Evolutionary conservation across 2,797 vertebrate species (phyloP).

Genomic region (Protonibea diacanthus): DNA sequence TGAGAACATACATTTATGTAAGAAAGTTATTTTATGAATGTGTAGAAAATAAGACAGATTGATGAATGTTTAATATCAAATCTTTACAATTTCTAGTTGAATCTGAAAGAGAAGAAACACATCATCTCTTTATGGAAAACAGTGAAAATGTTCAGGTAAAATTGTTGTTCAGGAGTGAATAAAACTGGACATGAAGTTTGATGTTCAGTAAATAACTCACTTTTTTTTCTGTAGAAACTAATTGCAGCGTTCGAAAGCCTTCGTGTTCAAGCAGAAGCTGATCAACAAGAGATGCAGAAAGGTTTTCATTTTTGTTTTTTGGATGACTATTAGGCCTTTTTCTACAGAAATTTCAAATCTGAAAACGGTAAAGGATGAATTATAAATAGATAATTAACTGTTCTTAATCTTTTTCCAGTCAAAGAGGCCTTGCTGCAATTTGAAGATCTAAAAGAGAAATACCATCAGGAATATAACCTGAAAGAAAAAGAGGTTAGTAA

Average conservation of each 20-base stretch:
- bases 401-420: constrained; percentile 78
- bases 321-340: neutral
- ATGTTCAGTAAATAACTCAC: neutral
- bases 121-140: constrained; percentile 88
- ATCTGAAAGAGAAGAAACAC: constrained; percentile 93
- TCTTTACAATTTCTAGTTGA: constrained; percentile 87
- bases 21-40: constrained; percentile 64
- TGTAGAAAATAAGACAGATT: neutral
- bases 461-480: constrained; percentile 81
- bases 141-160: constrained; percentile 88
- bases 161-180: neutral
- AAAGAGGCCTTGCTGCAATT: constrained; percentile 88
- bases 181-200: neutral
- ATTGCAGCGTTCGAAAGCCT: constrained; percentile 90
- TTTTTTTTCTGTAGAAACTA: constrained; percentile 85
- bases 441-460: constrained; percentile 86
- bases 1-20: constrained; percentile 93
- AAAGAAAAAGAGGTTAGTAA: constrained; percentile 90
- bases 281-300: constrained; percentile 90
- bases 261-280: constrained; percentile 86
- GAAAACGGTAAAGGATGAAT: neutral
- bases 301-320: constrained; percentile 71
- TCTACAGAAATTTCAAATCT: neutral
- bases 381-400: neutral
- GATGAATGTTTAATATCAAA: neutral